A percentile compares a stretch with the other conserved stretches of the same genome.
Evolutionary conservation across 2,888 invertebrate species (phyloP).

Genomic region (Spialia ferax): DNA sequence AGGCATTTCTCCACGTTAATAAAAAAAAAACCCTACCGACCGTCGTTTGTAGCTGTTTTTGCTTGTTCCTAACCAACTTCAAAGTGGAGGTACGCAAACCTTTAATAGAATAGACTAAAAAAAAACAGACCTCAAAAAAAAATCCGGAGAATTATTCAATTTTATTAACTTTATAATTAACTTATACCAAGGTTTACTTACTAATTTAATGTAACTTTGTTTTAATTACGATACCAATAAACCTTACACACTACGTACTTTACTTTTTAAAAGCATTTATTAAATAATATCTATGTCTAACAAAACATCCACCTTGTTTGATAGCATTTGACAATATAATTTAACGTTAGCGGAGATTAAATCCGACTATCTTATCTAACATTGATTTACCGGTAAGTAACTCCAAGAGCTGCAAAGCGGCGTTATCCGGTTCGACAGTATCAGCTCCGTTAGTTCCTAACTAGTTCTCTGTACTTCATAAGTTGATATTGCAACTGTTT

Average conservation of each 20-base stretch:
- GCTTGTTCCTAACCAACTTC: no score
- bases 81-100: no score
- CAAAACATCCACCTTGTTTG: neutral
- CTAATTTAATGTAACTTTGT: no score
- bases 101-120: no score
- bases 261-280: neutral
- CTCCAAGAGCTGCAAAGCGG: conserved; percentile 30
- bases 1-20: no score
- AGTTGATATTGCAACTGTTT: neutral
- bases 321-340: conserved; percentile 11
- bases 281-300: neutral
- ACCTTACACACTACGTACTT: neutral
- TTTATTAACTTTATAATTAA: no score
- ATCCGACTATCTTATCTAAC: conserved; percentile 30
- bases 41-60: no score
- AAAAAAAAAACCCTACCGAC: no score
- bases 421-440: conserved; percentile 32
- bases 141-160: no score
- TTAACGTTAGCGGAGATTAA: conserved; percentile 22
- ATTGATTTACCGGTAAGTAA: conserved; percentile 33
- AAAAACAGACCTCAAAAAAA: no score
- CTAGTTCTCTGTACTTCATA: conserved; percentile 22
- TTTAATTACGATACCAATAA: no score
- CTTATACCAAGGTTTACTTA: no score
- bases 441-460: conserved; percentile 30